These are phyloP conservation scores for Oreortyx pictus DNA, from an alignment of 2,797 vertebrate species.

Conservation along the genomic window DNA sequence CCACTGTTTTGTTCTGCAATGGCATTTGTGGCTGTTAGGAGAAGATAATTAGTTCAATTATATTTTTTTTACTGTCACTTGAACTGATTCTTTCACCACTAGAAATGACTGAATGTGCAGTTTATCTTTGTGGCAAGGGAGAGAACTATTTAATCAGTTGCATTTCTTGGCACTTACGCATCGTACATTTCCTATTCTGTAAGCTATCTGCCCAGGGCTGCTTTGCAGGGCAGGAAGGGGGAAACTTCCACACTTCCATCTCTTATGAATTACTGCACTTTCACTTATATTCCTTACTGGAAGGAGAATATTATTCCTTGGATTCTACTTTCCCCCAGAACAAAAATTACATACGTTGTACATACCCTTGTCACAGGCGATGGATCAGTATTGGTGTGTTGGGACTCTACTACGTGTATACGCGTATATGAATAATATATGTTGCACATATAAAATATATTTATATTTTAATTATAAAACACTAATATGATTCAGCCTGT, in stretches of 20 bases:
- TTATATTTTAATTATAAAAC: not conserved
- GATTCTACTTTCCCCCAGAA: not conserved
- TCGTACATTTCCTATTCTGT: constrained; percentile 1
- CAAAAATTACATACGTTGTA: not conserved
- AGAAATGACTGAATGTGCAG: not conserved
- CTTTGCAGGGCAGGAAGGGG: constrained; percentile 5
- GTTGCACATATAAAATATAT: not conserved
- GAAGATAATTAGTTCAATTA: not conserved
- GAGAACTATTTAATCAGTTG: constrained; percentile 15
- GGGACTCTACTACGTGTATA: not conserved
- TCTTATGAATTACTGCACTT: constrained; percentile 18
- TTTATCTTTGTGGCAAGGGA: not conserved
- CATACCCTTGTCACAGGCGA: not conserved
- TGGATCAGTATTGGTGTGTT: not conserved
- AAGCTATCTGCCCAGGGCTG: not conserved
- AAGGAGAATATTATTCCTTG: constrained; percentile 22
- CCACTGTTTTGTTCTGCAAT: not conserved
- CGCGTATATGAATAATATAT: not conserved
- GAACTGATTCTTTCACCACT: constrained; percentile 7
- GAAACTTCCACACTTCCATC: not conserved
- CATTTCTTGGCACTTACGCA: constrained; percentile 13
- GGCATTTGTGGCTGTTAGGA: not conserved
- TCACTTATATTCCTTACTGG: not conserved
- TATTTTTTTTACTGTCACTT: constrained; percentile 13
- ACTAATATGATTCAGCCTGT: not conserved